phyloP scores from a whole-genome alignment of 1,140 invertebrate species.

The Nixonia krombeini region DNA sequence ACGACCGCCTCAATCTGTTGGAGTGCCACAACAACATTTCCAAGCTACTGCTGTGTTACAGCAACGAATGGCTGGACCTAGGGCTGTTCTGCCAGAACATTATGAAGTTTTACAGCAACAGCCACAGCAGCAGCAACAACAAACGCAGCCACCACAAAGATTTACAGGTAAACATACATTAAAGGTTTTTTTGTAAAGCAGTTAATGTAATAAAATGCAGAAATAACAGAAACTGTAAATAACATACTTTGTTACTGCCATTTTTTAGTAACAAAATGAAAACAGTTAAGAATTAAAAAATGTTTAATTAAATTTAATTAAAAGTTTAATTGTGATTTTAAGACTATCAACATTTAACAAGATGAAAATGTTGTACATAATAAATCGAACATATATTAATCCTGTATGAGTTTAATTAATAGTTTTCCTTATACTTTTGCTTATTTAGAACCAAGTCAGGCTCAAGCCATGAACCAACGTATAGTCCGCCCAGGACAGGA shows the following conservation, averaged over 20 bases:
- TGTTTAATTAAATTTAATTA: too few species aligned
- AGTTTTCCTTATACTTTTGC: too few species aligned
- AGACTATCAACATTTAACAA: too few species aligned
- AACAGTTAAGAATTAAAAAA: too few species aligned
- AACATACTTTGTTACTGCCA: too few species aligned
- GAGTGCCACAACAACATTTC: constrained; percentile 59
- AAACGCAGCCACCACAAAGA: constrained; percentile 37
- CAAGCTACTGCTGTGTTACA: constrained; percentile 59
- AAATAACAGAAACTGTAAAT: too few species aligned
- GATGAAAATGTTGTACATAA: too few species aligned
- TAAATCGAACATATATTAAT: too few species aligned
- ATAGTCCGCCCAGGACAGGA: constrained; percentile 57
- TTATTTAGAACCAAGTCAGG: constrained; percentile 63
- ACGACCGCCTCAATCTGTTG: constrained; percentile 53
- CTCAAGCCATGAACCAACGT: constrained; percentile 56
- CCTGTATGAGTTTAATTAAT: not conserved
- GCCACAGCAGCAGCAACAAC: constrained; percentile 4
- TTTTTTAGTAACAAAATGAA: too few species aligned
- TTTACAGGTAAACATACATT: constrained; percentile 53
- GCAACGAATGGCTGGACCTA: constrained; percentile 58
- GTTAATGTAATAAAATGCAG: not conserved
- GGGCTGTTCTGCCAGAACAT: constrained; percentile 57
- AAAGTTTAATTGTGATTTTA: too few species aligned
- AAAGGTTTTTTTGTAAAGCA: not conserved
- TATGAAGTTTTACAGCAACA: constrained; percentile 66